Evolutionary conservation across 1,140 invertebrate species (phyloP), one percentile per base, ranked within the genome.

Genomic region (Cydia fagiglandana): DNA sequence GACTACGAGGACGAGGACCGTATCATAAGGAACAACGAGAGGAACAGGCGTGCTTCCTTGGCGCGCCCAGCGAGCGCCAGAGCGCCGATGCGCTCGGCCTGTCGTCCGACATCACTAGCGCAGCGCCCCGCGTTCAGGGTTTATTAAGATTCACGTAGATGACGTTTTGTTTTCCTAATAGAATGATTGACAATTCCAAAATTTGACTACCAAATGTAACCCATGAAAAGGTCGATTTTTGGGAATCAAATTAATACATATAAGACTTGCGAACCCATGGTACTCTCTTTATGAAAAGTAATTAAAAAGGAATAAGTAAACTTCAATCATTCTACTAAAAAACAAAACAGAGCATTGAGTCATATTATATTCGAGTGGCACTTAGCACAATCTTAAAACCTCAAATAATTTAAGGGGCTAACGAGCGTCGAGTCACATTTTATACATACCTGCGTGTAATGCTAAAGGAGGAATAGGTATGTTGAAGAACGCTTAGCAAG

Each of bases 51-150:
- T 2, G 76, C 78, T 1, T 88, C 88, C 4, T 75, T 77, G 20
- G 73, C 80, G 0, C 80, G 87, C 13, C 86, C 86, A 1, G 77
- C 81, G 10, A 89, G 84, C 70, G 89, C 89, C 1, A 84, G 88
- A 30, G 90, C 86, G 0, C 83, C 84, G 6, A 81, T 83, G 0
- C 82, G 84, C 7, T 84, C 87, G 6, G 80, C 84, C 0, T 89
- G 86, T 73, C 80, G 91, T 64, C 84, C 87, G 28, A 81, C 86
- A 0, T 87, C 86, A 0, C 79, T 92, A 12, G 81, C 86, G 50
- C 88, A 88, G 28, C 84, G 91, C 13, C 91, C 91, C 2, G 91
- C 91, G 17, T 92, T 92, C 64, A 86, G 89, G 15, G 80, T 92
- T 28, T 92, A 92, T 83, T 91, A 81, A 86, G 64, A 28, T 41